A percentile compares a stretch with the other conserved stretches of the same genome.
Evolutionary conservation across 1,140 invertebrate species (phyloP).

Genomic region (Drosophila hydei): DNA sequence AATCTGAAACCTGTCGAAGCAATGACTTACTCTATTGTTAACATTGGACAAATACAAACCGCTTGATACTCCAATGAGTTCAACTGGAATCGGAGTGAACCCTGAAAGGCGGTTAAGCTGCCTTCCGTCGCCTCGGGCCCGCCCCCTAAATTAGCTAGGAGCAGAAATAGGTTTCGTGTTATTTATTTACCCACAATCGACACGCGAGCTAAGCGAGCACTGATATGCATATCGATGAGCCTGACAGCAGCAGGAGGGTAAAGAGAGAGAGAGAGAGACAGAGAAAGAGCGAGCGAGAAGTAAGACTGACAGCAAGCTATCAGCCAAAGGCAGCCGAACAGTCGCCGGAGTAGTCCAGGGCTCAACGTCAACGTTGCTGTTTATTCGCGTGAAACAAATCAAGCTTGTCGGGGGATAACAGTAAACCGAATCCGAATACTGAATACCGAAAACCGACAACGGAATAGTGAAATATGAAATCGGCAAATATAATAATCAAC

Average conservation of each 20-base stretch:
- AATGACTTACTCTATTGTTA: slow-evolving; percentile 27
- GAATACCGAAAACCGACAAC: slow-evolving; percentile 2
- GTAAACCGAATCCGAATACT: neutral
- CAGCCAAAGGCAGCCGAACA: slow-evolving; percentile 4
- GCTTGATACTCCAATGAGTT: slow-evolving; percentile 43
- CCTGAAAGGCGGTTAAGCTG: neutral
- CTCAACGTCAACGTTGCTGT: slow-evolving; percentile 57
- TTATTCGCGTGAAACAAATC: slow-evolving; percentile 79
- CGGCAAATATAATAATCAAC: slow-evolving; percentile 56
- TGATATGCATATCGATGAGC: slow-evolving; percentile 80
- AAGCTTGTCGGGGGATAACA: slow-evolving; percentile 26
- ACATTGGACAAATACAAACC: slow-evolving; percentile 73
- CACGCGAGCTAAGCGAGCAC: slow-evolving; percentile 64
- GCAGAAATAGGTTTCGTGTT: slow-evolving; percentile 80
- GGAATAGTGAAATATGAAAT: slow-evolving; percentile 44
- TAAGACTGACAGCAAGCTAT: neutral
- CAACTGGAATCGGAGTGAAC: slow-evolving; percentile 60
- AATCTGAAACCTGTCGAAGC: slow-evolving; percentile 36
- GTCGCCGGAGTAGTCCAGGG: slow-evolving; percentile 3
- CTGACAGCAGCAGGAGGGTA: slow-evolving; percentile 2
- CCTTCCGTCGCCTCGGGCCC: neutral
- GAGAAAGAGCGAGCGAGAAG: neutral
- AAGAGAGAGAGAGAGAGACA: neutral
- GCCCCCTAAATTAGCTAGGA: slow-evolving; percentile 20
- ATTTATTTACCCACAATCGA: slow-evolving; percentile 82